Evolutionary conservation across 2,888 invertebrate species (phyloP).

Genomic region (Drosophila demipolita): DNA sequence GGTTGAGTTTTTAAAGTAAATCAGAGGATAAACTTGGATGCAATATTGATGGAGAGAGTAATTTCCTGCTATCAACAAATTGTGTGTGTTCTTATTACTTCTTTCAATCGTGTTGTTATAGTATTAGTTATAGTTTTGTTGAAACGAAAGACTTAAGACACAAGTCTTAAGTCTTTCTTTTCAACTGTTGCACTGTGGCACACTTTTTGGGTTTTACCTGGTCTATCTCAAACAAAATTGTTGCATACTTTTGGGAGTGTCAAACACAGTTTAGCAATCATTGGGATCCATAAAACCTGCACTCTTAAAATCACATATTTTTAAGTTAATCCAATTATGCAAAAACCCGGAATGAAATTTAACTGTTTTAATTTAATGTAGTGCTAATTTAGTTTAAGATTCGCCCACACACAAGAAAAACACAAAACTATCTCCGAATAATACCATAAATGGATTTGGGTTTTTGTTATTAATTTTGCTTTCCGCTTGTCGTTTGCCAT

Average conservation of each 20-base stretch:
- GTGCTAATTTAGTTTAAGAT: constrained; percentile 12
- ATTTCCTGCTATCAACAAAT: not conserved
- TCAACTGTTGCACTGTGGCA: not conserved
- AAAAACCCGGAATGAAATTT: constrained; percentile 3
- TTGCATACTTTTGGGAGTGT: constrained; percentile 10
- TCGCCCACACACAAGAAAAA: constrained; percentile 41
- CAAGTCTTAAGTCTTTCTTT: constrained; percentile 27
- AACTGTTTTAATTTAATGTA: constrained; percentile 22
- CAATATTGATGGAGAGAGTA: not conserved
- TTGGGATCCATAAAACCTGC: too few relatives aligned
- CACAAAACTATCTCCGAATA: constrained; percentile 10
- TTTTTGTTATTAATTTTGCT: constrained; percentile 4
- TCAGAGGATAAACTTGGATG: not conserved
- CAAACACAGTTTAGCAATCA: constrained; percentile 1
- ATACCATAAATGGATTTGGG: constrained; percentile 43
- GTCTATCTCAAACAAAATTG: not conserved
- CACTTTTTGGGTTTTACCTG: not conserved
- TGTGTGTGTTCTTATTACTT: not conserved
- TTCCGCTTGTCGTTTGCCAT: not conserved
- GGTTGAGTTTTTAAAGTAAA: not conserved
- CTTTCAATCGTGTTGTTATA: not conserved
- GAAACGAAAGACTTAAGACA: constrained; percentile 52
- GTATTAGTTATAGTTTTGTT: not conserved
- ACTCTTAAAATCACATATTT: too few relatives aligned
- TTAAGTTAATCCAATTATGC: too few relatives aligned